phyloP scores from a whole-genome alignment of 1,140 invertebrate genomes.

The Bombus consobrinus region DNA sequence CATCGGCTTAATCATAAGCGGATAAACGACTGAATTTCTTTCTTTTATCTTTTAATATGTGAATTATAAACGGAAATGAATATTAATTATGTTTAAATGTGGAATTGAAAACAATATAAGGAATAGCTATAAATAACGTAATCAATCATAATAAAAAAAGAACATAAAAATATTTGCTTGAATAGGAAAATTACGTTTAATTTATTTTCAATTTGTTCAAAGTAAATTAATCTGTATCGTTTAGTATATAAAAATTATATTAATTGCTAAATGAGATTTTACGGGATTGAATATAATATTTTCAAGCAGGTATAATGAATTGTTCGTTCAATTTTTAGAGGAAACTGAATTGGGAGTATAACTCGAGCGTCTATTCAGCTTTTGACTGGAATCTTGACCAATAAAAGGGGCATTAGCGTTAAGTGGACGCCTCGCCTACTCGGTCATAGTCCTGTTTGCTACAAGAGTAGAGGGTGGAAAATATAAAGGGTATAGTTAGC shows the following conservation, averaged over 20 bases:
- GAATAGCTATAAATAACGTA: background rate
- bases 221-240: background rate
- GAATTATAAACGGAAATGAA: constrained; percentile 4
- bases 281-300: background rate
- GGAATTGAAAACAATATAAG: background rate
- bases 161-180: background rate
- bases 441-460: constrained; percentile 73
- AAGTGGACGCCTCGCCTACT: constrained; percentile 75
- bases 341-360: constrained; percentile 36
- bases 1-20: constrained; percentile 12
- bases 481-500: constrained; percentile 60
- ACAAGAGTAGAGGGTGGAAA: constrained; percentile 69
- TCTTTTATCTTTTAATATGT: background rate
- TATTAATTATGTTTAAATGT: background rate
- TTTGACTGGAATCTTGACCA: constrained; percentile 74
- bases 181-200: background rate
- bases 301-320: constrained; percentile 23
- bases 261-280: background rate
- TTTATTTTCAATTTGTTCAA: background rate
- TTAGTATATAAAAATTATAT: background rate
- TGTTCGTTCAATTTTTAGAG: constrained; percentile 51
- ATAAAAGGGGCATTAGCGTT: constrained; percentile 78
- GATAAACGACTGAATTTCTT: constrained; percentile 12
- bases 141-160: background rate
- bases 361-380: constrained; percentile 56